phyloP scores from a whole-genome alignment of 1,140 invertebrate genomes.

The Zaprionus lachaisei region DNA sequence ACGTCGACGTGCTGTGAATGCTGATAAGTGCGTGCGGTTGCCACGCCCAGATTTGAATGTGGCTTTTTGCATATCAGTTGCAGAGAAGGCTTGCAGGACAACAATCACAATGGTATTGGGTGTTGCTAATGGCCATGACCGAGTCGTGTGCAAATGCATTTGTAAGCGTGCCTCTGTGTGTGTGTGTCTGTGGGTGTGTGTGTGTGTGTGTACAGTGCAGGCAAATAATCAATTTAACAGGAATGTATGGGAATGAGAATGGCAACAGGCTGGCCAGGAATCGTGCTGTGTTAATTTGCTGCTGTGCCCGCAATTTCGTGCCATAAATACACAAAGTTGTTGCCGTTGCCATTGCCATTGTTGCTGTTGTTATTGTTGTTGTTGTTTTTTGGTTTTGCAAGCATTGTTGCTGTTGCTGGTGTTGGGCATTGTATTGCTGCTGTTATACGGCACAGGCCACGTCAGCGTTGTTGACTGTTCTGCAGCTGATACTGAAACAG shows the following conservation, averaged over 20 bases:
- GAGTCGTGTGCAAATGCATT: conserved; percentile 44
- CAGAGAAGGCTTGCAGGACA: conserved; percentile 14
- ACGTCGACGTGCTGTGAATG: conserved; percentile 67
- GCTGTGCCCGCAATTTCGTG: conserved; percentile 76
- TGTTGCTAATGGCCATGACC: conserved; percentile 65
- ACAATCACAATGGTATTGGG: conserved; percentile 40
- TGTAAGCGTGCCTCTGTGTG: conserved; percentile 30
- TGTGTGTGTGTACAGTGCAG: conserved; percentile 39
- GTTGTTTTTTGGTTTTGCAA: conserved; percentile 4
- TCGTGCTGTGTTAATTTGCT: conserved; percentile 78
- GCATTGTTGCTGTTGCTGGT: conserved; percentile 13
- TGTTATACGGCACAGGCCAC: conserved; percentile 26
- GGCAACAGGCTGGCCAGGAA: conserved; percentile 70
- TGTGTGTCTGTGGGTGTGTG: conserved; percentile 20
- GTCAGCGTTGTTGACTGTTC: conserved; percentile 54
- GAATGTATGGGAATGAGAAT: conserved; percentile 44
- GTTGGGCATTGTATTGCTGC: conserved; percentile 31
- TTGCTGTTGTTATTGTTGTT: conserved; percentile 13
- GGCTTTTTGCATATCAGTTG: conserved; percentile 51
- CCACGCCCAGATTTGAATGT: conserved; percentile 56
- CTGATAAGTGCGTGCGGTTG: conserved; percentile 70
- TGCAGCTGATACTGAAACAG: conserved; percentile 44
- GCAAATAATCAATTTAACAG: conserved; percentile 77
- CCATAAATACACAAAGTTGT: conserved; percentile 71
- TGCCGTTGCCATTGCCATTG: conserved; percentile 4